Base-by-base conservation (phyloP, 53 echinoderm and acorn worm genomes). In the Holothuria scabra region DNA sequence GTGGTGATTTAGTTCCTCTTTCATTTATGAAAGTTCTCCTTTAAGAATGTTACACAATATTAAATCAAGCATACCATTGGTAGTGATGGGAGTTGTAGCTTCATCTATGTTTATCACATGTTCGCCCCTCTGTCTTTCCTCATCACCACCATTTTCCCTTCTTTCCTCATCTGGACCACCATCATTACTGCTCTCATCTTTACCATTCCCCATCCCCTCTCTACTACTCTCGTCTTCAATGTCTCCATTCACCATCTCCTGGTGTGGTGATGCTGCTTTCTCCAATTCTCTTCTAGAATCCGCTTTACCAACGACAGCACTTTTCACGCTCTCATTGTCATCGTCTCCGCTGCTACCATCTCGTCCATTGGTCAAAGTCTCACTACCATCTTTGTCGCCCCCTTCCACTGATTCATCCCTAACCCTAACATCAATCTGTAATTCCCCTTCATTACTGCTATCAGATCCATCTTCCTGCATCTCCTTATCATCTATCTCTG, bases 311-410 rank as follows among this genome's bases (percentile, higher is more conserved):
- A 60, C 49, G 0, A 83, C 76, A 4, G 91, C 95, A 60, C 95
- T 95, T 72, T 83, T 85, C 14, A 93, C 78, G 44, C 95, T 95
- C 19, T 95, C 93, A 28, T 82, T 68, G 16, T 95, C 95, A 32
- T 56, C 56, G 5, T 56, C 58, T 2, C 18, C 31, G n/a, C 78
- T 78, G 32, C 30, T 32, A 1, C 22, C 31, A 69, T 32, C 49
- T 58, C 59, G 64, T 2, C 88, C 85, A 6, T 82, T 66, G 8
- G 34, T 66, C 48, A 78, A 32, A 12, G 19, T 31, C 58, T 56
- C 56, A 19, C 19, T 26, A 5, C 19, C 52, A 9, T 74, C 48
- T 12, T 2, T 32, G 12, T 84, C 52, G 29, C 1, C 30, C n/a
- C 68, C 60, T 65, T 78, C 56, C 52, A 67, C 71, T 57, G 35